Evolutionary conservation across 1,140 invertebrate species (phyloP).

Genomic region (Ladona fulva): DNA sequence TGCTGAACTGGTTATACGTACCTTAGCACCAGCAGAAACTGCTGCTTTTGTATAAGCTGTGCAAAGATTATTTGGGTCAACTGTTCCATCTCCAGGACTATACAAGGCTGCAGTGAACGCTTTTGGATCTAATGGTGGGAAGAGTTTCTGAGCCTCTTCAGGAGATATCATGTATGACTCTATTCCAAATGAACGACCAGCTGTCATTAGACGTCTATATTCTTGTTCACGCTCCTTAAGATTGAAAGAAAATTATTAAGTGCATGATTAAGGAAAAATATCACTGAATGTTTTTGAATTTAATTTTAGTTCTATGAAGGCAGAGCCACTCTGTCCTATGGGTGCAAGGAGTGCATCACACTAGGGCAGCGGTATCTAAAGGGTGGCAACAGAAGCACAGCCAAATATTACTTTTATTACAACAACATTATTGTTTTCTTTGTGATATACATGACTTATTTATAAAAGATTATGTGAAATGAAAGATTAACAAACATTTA

Average conservation of each 20-base stretch:
- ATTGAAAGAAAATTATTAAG: not conserved
- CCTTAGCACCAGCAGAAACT: conserved; percentile 57
- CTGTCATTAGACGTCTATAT: conserved; percentile 69
- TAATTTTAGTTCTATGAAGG: no score
- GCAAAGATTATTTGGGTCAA: conserved; percentile 73
- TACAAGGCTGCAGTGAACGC: conserved; percentile 67
- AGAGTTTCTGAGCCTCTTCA: conserved; percentile 62
- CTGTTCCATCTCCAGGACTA: conserved; percentile 67
- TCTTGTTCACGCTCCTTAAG: conserved; percentile 67
- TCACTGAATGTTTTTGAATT: no score
- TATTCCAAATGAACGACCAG: conserved; percentile 65
- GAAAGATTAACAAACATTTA: no score
- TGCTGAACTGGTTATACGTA: conserved; percentile 39
- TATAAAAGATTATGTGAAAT: no score
- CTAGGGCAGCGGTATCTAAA: no score
- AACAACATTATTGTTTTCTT: no score
- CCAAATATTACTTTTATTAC: no score
- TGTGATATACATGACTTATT: no score
- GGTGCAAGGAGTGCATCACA: no score
- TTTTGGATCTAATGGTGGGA: conserved; percentile 65
- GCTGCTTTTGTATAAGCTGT: conserved; percentile 61
- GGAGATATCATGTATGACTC: conserved; percentile 62
- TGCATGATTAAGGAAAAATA: no score
- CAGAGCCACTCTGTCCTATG: no score
- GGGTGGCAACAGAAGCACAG: no score